Evolutionary conservation across 2,797 vertebrate species (phyloP).

Genomic region (Anguilla marmorata): DNA sequence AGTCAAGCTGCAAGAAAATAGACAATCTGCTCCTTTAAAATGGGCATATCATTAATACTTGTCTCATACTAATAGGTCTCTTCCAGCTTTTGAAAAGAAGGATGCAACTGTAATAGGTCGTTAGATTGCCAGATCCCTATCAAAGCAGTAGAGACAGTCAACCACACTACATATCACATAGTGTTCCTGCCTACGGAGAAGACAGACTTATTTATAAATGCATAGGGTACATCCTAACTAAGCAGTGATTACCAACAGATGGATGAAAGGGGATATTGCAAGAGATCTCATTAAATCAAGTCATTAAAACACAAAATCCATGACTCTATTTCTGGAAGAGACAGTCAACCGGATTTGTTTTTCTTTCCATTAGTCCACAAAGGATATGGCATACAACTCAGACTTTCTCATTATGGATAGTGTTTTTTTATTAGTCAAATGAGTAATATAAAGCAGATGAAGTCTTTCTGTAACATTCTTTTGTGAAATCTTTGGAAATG

Average conservation of each 20-base stretch:
- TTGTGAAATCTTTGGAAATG: not conserved
- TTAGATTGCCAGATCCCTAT: slow-evolving; percentile 14
- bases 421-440: not conserved
- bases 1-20: not conserved
- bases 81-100: not conserved
- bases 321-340: not conserved
- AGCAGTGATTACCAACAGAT: not conserved
- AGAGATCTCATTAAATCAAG: slow-evolving; percentile 10
- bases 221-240: not conserved
- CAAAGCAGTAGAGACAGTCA: not conserved
- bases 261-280: not conserved
- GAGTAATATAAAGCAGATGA: not conserved
- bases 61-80: not conserved
- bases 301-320: slow-evolving; percentile 9
- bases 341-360: not conserved
- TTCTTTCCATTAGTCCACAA: not conserved
- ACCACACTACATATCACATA: not conserved
- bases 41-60: not conserved
- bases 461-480: not conserved
- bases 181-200: not conserved
- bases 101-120: not conserved
- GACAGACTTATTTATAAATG: not conserved
- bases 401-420: not conserved
- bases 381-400: not conserved
- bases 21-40: not conserved